Conservation (phyloP, 2,888 invertebrate genomes). For the Dasypolia templi region DNA sequence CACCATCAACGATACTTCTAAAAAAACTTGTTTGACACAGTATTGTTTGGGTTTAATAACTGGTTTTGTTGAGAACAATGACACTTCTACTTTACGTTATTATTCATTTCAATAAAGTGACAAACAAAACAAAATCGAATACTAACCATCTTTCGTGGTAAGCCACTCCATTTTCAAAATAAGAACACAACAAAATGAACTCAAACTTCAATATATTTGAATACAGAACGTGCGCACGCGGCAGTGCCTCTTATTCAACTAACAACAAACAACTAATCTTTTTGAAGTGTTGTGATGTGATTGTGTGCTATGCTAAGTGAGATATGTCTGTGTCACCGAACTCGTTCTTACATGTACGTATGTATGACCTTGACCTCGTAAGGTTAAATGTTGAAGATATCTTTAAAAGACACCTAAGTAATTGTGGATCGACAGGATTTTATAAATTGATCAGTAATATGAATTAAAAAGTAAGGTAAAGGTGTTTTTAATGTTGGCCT, state of each 20-base stretch:
- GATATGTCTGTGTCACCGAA: neutral
- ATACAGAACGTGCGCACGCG: conserved; percentile 65
- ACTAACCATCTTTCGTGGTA: conserved; percentile 76
- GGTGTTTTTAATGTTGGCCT: no score
- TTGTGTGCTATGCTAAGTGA: conserved; percentile 16
- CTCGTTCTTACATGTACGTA: neutral
- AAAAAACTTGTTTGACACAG: no score
- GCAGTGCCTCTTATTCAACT: conserved; percentile 51
- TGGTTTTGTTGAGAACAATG: neutral
- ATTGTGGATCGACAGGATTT: no score
- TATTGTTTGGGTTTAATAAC: no score
- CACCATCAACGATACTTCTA: no score
- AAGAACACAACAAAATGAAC: conserved; percentile 3
- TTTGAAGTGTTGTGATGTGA: neutral
- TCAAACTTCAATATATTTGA: neutral
- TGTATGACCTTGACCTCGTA: neutral
- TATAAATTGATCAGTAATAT: no score
- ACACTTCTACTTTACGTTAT: neutral
- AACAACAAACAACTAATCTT: conserved; percentile 1
- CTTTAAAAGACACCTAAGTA: no score
- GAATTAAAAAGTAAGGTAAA: no score
- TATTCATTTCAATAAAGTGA: neutral
- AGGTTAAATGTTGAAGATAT: neutral
- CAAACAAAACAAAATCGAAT: conserved; percentile 8
- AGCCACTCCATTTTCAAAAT: conserved; percentile 77